Evolutionary conservation across 2,888 invertebrate species (phyloP).

Genomic region (Xestia ashworthii): DNA sequence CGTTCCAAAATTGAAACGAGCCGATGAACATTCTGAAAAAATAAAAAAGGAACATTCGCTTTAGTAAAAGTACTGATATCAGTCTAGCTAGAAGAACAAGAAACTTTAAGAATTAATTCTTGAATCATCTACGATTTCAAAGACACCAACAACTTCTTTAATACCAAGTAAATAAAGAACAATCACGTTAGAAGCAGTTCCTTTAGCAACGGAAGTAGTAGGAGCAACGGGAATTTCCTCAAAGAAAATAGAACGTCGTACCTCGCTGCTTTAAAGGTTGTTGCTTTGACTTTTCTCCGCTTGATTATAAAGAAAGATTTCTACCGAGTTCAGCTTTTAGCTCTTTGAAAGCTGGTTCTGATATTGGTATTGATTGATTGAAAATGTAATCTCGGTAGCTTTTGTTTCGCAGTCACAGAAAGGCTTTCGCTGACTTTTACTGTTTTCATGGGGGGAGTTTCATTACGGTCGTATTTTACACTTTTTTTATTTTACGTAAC

Average conservation of each 20-base stretch:
- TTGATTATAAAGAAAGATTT: slow-evolving; percentile 37
- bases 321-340: slow-evolving; percentile 1
- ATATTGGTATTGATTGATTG: slow-evolving; percentile 1
- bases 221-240: slow-evolving; percentile 37
- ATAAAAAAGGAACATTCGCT: background rate
- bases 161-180: background rate
- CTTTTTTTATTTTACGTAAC: background rate
- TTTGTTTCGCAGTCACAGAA: background rate
- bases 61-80: background rate
- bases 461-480: background rate
- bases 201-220: slow-evolving; percentile 44
- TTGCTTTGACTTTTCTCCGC: slow-evolving; percentile 47
- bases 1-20: background rate
- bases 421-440: background rate
- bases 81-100: background rate
- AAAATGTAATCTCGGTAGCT: slow-evolving; percentile 22
- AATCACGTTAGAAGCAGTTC: slow-evolving; percentile 23
- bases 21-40: background rate
- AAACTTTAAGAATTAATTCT: background rate
- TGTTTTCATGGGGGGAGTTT: background rate
- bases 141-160: slow-evolving; percentile 8
- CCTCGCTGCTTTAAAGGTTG: slow-evolving; percentile 54
- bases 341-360: background rate
- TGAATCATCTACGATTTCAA: background rate
- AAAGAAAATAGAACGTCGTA: slow-evolving; percentile 45